These are phyloP conservation scores for Megaleporinus macrocephalus DNA, from an alignment of 2,113 vertebrate genomes.

Conservation along the genomic window DNA sequence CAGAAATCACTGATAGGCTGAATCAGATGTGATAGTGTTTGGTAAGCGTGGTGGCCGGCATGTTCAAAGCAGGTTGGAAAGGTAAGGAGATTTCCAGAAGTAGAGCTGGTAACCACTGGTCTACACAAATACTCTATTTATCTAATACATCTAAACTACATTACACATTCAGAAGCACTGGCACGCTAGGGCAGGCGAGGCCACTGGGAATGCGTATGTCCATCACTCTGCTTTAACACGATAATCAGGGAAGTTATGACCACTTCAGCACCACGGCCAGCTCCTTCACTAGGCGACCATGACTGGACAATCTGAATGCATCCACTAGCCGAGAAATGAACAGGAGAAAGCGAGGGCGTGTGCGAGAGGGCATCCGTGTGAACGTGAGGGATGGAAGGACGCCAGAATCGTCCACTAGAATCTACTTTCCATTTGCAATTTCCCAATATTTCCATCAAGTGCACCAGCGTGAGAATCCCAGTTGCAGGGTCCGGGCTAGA, in stretches of 20 bases:
- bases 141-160: neutral
- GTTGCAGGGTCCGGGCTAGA: constrained; percentile 29
- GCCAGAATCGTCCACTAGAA: constrained; percentile 6
- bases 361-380: neutral
- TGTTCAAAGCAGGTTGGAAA: too few relatives aligned
- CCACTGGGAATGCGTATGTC: neutral
- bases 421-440: constrained; percentile 39
- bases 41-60: neutral
- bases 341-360: neutral
- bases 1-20: too few relatives aligned
- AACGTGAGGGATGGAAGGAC: neutral
- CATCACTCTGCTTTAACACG: neutral
- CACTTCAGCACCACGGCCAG: neutral
- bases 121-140: neutral
- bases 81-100: too few relatives aligned
- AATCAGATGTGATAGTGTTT: neutral
- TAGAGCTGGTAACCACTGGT: neutral
- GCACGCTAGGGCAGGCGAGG: too few relatives aligned
- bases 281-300: neutral
- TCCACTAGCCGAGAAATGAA: neutral
- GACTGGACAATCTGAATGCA: too few relatives aligned
- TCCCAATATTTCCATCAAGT: constrained; percentile 34
- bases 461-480: neutral
- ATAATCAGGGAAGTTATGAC: neutral
- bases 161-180: neutral